phyloP scores from a whole-genome alignment of 2,797 vertebrate genomes.

The Bradypus variegatus region DNA sequence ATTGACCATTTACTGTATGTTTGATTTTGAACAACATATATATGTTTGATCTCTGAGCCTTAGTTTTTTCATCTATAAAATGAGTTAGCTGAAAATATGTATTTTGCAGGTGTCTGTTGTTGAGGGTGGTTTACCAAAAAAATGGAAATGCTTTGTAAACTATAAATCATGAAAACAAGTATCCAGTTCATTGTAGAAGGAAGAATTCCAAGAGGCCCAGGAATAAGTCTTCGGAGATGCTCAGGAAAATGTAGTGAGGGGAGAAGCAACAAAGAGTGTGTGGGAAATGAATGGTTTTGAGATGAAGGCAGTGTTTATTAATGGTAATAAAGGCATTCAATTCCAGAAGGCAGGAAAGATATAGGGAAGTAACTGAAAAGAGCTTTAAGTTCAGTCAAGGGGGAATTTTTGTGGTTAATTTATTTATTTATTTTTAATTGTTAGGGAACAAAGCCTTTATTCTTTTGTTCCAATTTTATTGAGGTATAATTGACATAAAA shows the following conservation, averaged over 20 bases:
- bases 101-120: not conserved
- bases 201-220: not conserved
- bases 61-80: constrained; percentile 9
- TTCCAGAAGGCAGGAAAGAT: constrained; percentile 30
- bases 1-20: not conserved
- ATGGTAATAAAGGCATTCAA: not conserved
- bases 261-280: constrained; percentile 25
- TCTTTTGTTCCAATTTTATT: not conserved
- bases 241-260: not conserved
- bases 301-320: constrained; percentile 11
- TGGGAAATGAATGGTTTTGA: not conserved
- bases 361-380: not conserved
- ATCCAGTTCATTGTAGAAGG: not conserved
- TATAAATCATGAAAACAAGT: not conserved
- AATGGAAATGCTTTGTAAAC: not conserved
- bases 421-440: not conserved
- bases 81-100: not conserved
- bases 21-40: not conserved
- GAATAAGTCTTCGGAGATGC: not conserved
- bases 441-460: not conserved
- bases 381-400: constrained; percentile 28
- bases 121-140: constrained; percentile 12
- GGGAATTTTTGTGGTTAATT: not conserved
- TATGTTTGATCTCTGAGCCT: not conserved
- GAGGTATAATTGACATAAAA: not conserved